Conservation (phyloP, 2,113 vertebrate species). For the Etheostoma spectabile region DNA sequence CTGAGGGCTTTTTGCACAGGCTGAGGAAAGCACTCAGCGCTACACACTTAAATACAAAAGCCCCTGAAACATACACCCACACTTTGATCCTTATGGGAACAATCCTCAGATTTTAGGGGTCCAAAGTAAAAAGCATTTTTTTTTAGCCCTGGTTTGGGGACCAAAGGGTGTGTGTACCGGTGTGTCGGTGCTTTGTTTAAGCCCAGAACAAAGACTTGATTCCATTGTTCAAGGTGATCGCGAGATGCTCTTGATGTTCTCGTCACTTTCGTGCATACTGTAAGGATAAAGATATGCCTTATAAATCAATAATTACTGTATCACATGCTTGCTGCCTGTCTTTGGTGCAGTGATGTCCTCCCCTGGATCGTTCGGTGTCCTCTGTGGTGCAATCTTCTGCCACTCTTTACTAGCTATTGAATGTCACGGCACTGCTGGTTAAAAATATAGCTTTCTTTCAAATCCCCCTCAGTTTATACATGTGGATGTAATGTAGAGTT, state of each 20-base stretch:
- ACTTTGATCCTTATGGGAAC: conserved; percentile 87
- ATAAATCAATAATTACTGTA: conserved; percentile 80
- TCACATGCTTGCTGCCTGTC: conserved; percentile 51
- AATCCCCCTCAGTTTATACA: conserved; percentile 77
- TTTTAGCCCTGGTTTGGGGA: conserved; percentile 63
- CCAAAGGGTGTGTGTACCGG: conserved; percentile 46
- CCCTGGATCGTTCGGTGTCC: conserved; percentile 59
- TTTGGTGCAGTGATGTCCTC: conserved; percentile 68
- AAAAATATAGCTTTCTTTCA: conserved; percentile 79
- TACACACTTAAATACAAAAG: conserved; percentile 74
- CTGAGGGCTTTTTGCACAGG: conserved; percentile 81
- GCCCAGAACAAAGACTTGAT: conserved; percentile 73
- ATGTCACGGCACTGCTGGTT: conserved; percentile 76
- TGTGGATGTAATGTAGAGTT: conserved; percentile 81
- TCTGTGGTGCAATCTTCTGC: conserved; percentile 60
- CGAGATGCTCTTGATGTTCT: conserved; percentile 70
- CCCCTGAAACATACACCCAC: conserved; percentile 66
- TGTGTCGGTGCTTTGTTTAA: conserved; percentile 57
- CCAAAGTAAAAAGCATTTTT: conserved; percentile 68
- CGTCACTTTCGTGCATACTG: conserved; percentile 72
- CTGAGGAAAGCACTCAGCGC: conserved; percentile 78
- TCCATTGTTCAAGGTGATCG: conserved; percentile 69
- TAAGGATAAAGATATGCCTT: conserved; percentile 80
- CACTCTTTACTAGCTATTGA: conserved; percentile 70
- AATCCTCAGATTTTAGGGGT: conserved; percentile 75